Base-by-base conservation (phyloP, 2,888 invertebrate genomes). In the Andrena flavipes region DNA sequence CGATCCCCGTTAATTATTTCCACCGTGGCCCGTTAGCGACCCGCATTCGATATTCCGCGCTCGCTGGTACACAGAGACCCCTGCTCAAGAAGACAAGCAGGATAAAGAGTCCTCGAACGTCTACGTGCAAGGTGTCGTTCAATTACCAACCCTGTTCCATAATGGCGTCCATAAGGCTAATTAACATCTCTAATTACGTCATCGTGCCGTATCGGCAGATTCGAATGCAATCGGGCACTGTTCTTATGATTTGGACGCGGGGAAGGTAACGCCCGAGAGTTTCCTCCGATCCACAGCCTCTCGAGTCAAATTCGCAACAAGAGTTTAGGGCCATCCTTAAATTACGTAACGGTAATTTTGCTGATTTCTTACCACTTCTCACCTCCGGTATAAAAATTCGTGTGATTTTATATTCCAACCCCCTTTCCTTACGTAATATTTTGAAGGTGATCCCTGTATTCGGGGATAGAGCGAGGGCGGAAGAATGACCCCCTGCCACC, bases 111-210 rank as follows among this genome's bases (percentile, higher is more conserved):
- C 64, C 23, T 69, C 51, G 48, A 33, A 65, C 23, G 71, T 49
- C 49, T 60, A 23, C 48, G 10, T 10, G 42, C 51, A 35, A 63
- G 63, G 33, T 54, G 8, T 26, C 48, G 48, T 64, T 64, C 59
- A 48, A 73, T 63, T 69, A 69, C 59, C 68, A 74, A 62, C 51
- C 59, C 68, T 10, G 48, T 13, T 2, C 5, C 33, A 33, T 48
- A 68, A 63, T 33, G 20, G 35, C 49, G 26, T 49, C 64, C 49
- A 74, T 68, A 33, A 63, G 5, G 23, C 33, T 33, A 65, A 74
- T 74, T 74, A 74, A 59, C 48, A 29, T 54, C 42, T n/a, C n/a
- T 78, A 68, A 72, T 77, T 72, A 68, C 63, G 42, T 64, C 42
- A 48, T 16, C 48, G 42, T 23, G 30, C n/a, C 16, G 29, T 69